Conservation (phyloP, 2,888 invertebrate species). For the Heteromurus nitidus region DNA sequence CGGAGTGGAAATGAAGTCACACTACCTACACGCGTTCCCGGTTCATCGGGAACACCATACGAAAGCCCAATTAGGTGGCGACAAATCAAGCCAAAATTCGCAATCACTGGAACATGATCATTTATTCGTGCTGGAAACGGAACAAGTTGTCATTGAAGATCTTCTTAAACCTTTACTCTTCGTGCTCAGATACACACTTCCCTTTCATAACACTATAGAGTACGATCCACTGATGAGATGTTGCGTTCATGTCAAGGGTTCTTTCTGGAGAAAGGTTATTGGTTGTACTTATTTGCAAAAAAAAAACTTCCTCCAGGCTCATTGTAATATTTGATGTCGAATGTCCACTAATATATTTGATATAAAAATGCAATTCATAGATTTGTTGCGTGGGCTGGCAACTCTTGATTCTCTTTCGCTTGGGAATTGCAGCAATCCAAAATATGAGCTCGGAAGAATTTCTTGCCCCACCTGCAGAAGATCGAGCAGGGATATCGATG, state of each 20-base stretch:
- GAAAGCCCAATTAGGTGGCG: no score
- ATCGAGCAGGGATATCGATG: conserved; percentile 3
- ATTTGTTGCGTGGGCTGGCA: conserved; percentile 24
- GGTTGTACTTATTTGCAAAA: no score
- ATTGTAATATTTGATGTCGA: no score
- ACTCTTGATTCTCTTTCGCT: conserved; percentile 5
- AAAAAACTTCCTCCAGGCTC: no score
- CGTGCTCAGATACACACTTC: conserved; percentile 28
- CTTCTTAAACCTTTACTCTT: conserved; percentile 44
- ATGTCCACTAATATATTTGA: no score
- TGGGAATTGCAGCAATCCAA: conserved; percentile 32
- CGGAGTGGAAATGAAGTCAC: background rate
- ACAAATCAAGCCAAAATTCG: no score
- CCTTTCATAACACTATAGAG: conserved; percentile 19
- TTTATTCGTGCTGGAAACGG: conserved; percentile 37
- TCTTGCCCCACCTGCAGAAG: background rate
- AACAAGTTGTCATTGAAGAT: conserved; percentile 35
- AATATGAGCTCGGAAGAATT: background rate
- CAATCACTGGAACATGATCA: no score
- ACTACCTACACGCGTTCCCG: background rate
- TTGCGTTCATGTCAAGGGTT: conserved; percentile 22
- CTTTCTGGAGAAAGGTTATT: conserved; percentile 22
- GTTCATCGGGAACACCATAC: no score
- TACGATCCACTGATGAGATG: conserved; percentile 15
- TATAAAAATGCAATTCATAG: no score